Base-by-base conservation (phyloP, 1,140 invertebrate species). In the Pseudomyrmex flavicornis region DNA sequence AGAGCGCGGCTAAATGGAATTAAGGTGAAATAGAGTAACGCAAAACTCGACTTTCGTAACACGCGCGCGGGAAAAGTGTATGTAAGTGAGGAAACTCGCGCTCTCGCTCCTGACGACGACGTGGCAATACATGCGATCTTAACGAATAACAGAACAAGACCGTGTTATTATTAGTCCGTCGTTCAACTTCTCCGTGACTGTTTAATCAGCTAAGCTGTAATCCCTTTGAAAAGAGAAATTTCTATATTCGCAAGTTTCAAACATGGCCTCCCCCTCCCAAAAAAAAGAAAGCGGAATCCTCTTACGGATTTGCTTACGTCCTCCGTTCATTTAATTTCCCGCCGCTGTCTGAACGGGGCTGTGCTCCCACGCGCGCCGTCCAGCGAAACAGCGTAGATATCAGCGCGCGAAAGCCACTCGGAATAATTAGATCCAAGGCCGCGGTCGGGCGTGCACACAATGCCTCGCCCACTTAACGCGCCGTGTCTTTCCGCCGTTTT, bases 351-450 rank as follows among this genome's bases (percentile, higher is more conserved):
- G 26, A 68, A 50, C 17, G 4, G 50, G 5, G 35, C 35, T 3
- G 17, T 1, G 77, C 83, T 58, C 80, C 65, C 73, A 68, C 84
- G 72, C 54, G 46, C 66, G 22, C 13, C 56, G 35, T 52, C 35
- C 69, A 61, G 70, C 46, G 79, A 83, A 69, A 66, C 56, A 54
- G 54, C 69, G 72, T 13, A 80, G 75, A 76, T 82, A 76, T 77
- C 66, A 61, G 52, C 69, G 52, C 69, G 84, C 82, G 68, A 79
- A 73, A 80, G 65, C 84, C 70, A 79, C 85, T 87, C 61, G 59
- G 86, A 90, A 90, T 90, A 90, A 91, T 90, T 90, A 87, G 83
- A 89, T 89, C 77, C 90, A 91, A 91, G 90, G 90, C 82, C 90
- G 82, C 70, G 15, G 13, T 72, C 66, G n/a, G 59, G 61, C 46